Evolutionary conservation across 2,888 invertebrate genomes (phyloP).

Genomic region (Tenthredo mesomela): DNA sequence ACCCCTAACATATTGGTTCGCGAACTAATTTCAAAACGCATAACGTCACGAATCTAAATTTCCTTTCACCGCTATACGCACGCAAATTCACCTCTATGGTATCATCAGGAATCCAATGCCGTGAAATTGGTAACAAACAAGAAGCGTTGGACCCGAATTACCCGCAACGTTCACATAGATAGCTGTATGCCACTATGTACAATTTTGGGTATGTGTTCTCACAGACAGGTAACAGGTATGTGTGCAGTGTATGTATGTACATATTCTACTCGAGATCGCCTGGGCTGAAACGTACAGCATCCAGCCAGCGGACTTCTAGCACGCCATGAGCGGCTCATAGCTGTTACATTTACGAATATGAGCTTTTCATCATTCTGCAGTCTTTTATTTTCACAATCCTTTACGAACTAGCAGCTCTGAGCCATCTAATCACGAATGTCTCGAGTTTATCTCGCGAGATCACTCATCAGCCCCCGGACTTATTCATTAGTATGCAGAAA

Average conservation of each 20-base stretch:
- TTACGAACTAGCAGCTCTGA: slow-evolving; percentile 9
- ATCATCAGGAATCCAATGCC: slow-evolving; percentile 48
- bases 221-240: slow-evolving; percentile 9
- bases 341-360: slow-evolving; percentile 32
- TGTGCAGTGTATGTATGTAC: not conserved
- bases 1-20: not conserved
- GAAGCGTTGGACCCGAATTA: slow-evolving; percentile 48
- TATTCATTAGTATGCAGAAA: not conserved
- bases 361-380: slow-evolving; percentile 15
- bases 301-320: slow-evolving; percentile 3
- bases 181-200: not conserved
- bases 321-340: slow-evolving; percentile 20
- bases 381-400: slow-evolving; percentile 20
- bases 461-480: not conserved
- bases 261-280: slow-evolving; percentile 29
- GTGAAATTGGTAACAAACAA: slow-evolving; percentile 51
- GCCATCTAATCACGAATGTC: slow-evolving; percentile 19
- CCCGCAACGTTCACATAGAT: slow-evolving; percentile 31
- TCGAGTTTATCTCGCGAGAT: not conserved
- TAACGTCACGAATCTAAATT: not conserved
- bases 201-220: not conserved
- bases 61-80: slow-evolving; percentile 9
- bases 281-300: slow-evolving; percentile 26
- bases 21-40: slow-evolving; percentile 15
- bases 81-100: slow-evolving; percentile 24